These are phyloP conservation scores for Lepidocolaptes lacrymiger DNA, from an alignment of 2,797 vertebrate genomes.

Conservation along the genomic window DNA sequence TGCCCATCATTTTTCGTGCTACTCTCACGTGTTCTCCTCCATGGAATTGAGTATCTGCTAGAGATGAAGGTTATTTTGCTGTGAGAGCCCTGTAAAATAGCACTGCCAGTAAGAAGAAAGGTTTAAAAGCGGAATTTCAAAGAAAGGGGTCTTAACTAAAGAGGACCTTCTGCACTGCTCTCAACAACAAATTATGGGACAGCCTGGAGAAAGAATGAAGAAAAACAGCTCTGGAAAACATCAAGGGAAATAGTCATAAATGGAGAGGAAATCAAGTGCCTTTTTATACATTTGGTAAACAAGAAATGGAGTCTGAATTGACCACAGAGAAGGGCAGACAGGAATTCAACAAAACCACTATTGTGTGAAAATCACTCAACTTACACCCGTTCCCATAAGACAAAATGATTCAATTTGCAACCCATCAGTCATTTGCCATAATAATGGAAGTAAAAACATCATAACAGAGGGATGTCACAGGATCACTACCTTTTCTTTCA, in stretches of 20 bases:
- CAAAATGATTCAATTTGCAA: conserved; percentile 26
- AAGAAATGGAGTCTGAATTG: not conserved
- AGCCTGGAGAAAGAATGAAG: not conserved
- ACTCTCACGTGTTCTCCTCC: not conserved
- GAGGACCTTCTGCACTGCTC: not conserved
- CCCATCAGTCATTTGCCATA: not conserved
- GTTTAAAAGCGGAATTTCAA: not conserved
- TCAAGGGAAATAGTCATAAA: not conserved
- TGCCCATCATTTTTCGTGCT: not conserved
- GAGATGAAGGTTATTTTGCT: not conserved
- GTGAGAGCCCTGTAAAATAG: not conserved
- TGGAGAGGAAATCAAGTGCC: not conserved
- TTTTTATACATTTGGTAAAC: not conserved
- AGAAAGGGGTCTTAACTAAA: not conserved
- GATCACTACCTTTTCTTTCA: not conserved
- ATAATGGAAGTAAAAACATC: not conserved
- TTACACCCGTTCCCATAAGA: not conserved
- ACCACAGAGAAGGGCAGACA: not conserved
- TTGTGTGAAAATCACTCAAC: conserved; percentile 3
- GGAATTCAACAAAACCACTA: not conserved
- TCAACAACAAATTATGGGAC: not conserved
- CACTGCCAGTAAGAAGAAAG: not conserved
- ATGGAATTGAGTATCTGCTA: not conserved
- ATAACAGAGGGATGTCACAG: not conserved
- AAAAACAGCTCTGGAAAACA: not conserved